These are phyloP conservation scores for Halisarca cf. caerulea DNA, from an alignment of 37 sponge, comb jelly and placozoan genomes.

Conservation along the genomic window DNA sequence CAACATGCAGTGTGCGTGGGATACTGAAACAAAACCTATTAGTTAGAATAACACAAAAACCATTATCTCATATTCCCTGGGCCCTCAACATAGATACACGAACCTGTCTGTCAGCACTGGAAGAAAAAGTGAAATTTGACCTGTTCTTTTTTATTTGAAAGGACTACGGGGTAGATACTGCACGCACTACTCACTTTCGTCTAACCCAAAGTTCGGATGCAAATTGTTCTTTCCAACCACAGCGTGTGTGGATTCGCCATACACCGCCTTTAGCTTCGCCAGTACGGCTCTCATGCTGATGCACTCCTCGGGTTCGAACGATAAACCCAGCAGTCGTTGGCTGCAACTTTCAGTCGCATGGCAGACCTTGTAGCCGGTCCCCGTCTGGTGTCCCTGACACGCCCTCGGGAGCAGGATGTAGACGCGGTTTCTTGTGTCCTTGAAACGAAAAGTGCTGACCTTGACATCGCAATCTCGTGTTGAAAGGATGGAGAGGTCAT, in stretches of 20 bases:
- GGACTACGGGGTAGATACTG: background rate
- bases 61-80: too few relatives aligned
- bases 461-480: background rate
- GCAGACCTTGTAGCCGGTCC: too few relatives aligned
- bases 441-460: background rate
- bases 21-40: too few relatives aligned
- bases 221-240: too few relatives aligned
- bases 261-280: background rate
- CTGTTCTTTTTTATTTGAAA: background rate
- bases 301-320: background rate
- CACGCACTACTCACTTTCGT: too few relatives aligned
- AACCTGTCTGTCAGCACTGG: too few relatives aligned
- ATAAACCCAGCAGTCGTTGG: background rate
- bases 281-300: background rate
- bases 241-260: background rate
- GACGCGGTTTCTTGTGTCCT: background rate
- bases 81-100: too few relatives aligned
- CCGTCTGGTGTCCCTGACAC: too few relatives aligned
- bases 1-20: too few relatives aligned
- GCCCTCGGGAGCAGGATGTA: constrained; percentile 12
- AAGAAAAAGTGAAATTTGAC: too few relatives aligned
- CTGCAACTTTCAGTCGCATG: background rate
- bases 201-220: too few relatives aligned
- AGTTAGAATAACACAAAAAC: too few relatives aligned
- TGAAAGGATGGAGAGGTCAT: background rate